Conservation (phyloP, 2,797 vertebrate species). For the Anguilla anguilla region DNA sequence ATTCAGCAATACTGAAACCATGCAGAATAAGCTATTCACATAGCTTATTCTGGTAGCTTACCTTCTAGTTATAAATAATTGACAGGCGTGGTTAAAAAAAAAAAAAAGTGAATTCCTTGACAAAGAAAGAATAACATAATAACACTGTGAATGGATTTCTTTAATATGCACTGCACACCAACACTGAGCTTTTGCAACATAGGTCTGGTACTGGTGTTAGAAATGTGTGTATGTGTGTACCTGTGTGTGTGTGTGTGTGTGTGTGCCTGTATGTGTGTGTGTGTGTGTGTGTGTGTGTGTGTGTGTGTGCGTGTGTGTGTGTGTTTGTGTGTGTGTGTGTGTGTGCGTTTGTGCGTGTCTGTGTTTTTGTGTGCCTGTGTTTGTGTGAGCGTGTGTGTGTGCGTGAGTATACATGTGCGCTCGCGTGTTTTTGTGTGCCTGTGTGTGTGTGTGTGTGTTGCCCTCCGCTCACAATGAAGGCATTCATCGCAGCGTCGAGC, state of each 20-base stretch:
- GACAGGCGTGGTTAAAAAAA: neutral
- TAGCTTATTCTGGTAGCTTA: neutral
- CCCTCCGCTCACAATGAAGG: slow-evolving; percentile 61
- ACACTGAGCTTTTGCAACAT: no score
- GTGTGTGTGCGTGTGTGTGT: neutral
- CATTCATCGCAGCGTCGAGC: slow-evolving; percentile 62
- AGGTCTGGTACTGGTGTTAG: neutral
- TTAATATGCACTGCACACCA: no score
- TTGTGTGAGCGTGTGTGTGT: neutral
- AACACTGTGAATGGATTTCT: neutral
- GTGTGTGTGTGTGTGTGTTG: neutral
- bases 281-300: neutral
- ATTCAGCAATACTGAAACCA: neutral
- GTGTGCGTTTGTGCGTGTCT: neutral
- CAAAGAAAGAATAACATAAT: slow-evolving; percentile 51
- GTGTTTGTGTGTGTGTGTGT: neutral
- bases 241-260: neutral
- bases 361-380: neutral
- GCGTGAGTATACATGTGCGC: neutral
- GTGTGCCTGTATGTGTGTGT: neutral
- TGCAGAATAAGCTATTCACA: neutral
- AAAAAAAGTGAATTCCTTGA: slow-evolving; percentile 16
- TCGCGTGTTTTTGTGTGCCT: no score
- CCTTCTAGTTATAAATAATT: neutral
- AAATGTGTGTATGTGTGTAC: neutral